Evolutionary conservation across 2,113 vertebrate genomes (phyloP).

Genomic region (Myotis lucifugus): DNA sequence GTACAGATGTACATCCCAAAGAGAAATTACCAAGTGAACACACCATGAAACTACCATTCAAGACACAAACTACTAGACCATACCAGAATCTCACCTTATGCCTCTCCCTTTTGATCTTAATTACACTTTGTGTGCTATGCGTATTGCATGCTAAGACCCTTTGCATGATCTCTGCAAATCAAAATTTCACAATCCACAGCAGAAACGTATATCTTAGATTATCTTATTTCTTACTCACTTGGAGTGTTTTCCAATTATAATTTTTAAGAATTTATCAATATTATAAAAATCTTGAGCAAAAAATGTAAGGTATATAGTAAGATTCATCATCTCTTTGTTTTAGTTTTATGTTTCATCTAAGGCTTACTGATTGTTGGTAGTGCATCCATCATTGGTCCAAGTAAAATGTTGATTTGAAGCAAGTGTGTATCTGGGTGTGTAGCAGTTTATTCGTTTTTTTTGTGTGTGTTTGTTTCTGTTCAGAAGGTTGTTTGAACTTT

Average conservation of each 20-base stretch:
- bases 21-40: not conserved
- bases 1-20: not conserved
- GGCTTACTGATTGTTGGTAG: not conserved
- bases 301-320: not conserved
- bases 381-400: not conserved
- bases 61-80: not conserved
- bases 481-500: not conserved
- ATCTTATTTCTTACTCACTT: not conserved
- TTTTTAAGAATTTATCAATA: slow-evolving; percentile 30
- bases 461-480: not conserved
- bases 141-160: not conserved
- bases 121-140: not conserved
- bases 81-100: not conserved
- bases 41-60: not conserved
- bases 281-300: not conserved
- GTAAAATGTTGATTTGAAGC: slow-evolving; percentile 54
- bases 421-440: not conserved
- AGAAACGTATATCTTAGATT: not conserved
- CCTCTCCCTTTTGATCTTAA: not conserved
- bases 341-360: not conserved
- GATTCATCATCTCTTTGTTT: slow-evolving; percentile 40
- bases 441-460: not conserved
- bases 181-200: not conserved
- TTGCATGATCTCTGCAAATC: not conserved
- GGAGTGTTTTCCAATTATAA: not conserved